Percentiles rank a stretch among this genome's conserved stretches.
Evolutionary conservation across 2,888 invertebrate species (phyloP).

Genomic region (Caenorhabditis sulstoni): DNA sequence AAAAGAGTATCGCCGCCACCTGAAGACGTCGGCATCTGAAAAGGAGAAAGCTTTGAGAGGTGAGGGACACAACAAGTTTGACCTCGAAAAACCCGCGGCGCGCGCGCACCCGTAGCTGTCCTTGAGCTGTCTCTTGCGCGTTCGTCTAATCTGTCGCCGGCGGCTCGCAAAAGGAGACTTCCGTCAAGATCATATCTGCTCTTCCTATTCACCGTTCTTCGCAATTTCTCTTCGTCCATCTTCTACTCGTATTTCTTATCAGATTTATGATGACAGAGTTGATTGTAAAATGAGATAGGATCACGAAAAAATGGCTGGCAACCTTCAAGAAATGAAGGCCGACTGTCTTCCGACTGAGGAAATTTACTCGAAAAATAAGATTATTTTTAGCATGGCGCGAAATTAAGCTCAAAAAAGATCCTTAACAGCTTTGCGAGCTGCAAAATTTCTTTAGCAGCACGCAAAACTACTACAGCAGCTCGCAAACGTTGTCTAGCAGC

Average conservation of each 20-base stretch:
- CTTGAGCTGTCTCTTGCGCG: slow-evolving; percentile 7
- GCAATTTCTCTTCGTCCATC: not conserved
- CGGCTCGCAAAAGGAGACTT: slow-evolving; percentile 13
- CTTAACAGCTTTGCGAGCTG: no score
- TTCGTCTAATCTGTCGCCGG: slow-evolving; percentile 4
- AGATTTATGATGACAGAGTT: slow-evolving; percentile 28
- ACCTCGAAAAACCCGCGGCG: not conserved
- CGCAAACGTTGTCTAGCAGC: no score
- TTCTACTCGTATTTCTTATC: not conserved
- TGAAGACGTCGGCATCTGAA: slow-evolving; percentile 40
- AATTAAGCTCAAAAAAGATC: no score
- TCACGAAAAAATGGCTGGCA: not conserved
- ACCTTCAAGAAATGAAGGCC: no score
- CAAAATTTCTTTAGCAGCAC: no score
- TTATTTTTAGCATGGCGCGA: no score
- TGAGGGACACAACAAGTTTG: not conserved
- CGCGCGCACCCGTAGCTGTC: no score
- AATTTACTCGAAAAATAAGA: no score
- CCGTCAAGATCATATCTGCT: slow-evolving; percentile 34
- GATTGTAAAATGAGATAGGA: slow-evolving; percentile 7
- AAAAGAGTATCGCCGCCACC: slow-evolving; percentile 22
- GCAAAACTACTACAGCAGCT: no score
- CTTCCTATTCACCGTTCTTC: not conserved
- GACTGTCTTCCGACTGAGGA: no score
- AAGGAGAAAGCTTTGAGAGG: not conserved